These are phyloP conservation scores for Drosophila ohnishii DNA, from an alignment of 1,140 invertebrate genomes.

Conservation along the genomic window DNA sequence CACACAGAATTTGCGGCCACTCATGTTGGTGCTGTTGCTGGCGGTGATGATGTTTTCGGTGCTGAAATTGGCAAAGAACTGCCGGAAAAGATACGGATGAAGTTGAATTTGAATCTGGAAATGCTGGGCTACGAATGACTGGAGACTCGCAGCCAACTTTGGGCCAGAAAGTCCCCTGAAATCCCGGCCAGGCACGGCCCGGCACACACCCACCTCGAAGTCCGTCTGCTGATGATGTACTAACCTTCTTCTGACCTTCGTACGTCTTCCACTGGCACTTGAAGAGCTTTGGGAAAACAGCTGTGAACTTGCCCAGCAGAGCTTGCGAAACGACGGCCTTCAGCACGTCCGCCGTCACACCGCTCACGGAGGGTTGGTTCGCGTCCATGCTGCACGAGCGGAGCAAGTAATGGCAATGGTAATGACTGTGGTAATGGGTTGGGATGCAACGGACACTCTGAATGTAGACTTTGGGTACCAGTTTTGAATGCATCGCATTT, in stretches of 20 bases:
- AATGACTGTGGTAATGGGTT: not conserved
- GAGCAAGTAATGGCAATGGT: not conserved
- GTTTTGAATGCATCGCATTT: not conserved
- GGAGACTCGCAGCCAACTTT: constrained; percentile 33
- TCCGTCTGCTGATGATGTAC: constrained; percentile 66
- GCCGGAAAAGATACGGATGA: constrained; percentile 1
- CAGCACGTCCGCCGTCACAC: constrained; percentile 43
- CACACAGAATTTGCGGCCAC: constrained; percentile 96
- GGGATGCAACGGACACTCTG: not conserved
- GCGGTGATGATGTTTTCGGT: constrained; percentile 59
- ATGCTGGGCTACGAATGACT: constrained; percentile 15
- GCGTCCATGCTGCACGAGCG: constrained; percentile 41
- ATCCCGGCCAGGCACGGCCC: not conserved
- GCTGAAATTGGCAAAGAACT: constrained; percentile 75
- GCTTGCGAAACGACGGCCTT: constrained; percentile 55
- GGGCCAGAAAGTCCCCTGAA: not conserved
- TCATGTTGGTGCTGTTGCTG: constrained; percentile 59
- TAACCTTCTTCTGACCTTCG: constrained; percentile 80
- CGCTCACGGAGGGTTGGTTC: constrained; percentile 37
- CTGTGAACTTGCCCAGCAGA: constrained; percentile 68
- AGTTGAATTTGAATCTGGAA: constrained; percentile 4
- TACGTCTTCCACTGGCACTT: constrained; percentile 73
- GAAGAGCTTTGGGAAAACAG: constrained; percentile 78
- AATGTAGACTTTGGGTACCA: not conserved
- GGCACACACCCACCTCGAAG: constrained; percentile 68